Evolutionary conservation across 2,113 vertebrate genomes (phyloP), one percentile per base, ranked within the genome.

Genomic region (Lepus europaeus): DNA sequence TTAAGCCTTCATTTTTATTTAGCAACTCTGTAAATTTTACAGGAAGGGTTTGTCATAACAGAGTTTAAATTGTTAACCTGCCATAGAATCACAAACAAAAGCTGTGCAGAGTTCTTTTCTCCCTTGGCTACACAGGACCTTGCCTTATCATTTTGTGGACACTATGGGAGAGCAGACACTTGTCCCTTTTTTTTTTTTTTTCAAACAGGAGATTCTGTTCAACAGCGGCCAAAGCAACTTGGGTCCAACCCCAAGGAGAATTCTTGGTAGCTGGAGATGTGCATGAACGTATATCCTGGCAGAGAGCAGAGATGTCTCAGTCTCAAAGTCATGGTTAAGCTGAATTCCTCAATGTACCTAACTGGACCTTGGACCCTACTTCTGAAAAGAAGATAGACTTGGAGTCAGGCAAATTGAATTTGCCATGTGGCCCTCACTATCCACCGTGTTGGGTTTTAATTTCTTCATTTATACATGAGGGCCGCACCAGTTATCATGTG

Each of bases 1-100:
- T 97, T 93, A 96, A 68, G 83, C 31, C 79, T 89, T 94, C 89
- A 69, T 77, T 93, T 97, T 94, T 96, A 91, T 95, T 97, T 93
- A 95, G 94, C 74, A 93, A 96, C 91, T 89, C 86, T 3, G 10
- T 66, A 94, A 89, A 70, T 95, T 94, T 94, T 95, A 87, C 39
- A 82, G 87, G 76, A 95, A 94, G 36, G 29, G 53, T 70, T 93
- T 95, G 70, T 94, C 73, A 90, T 89, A 12, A 92, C 51, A 93
- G 59, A 90, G 49, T 91, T 96, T 85, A 92, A 94, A 91, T 36
- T 94, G 84, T 74, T 81, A 87, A 69, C 61, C 70, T 87, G 73
- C 81, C 90, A 84, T 64, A 84, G 83, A 89, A 70, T 69, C 66
- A 63, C 36, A 91, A 91, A 95, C 91, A 93, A 94, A 93, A 90